Conservation (phyloP, 2,797 vertebrate species). For the Molossus molossus region DNA sequence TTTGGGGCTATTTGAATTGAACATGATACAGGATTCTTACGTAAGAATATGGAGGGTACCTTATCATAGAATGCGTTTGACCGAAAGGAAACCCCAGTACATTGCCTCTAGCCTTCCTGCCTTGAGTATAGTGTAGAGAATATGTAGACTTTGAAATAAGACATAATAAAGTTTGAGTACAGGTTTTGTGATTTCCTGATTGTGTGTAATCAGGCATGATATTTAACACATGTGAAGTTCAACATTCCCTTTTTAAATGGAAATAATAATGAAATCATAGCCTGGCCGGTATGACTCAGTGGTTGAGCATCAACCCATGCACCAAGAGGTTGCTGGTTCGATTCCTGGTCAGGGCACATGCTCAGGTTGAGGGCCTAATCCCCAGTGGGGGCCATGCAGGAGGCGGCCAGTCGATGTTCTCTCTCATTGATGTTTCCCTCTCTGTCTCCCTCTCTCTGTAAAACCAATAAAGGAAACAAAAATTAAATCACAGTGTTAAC, state of each 20-base stretch:
- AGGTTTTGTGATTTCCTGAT: not conserved
- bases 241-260: slow-evolving; percentile 50
- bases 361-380: too few relatives aligned
- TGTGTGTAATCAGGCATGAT: not conserved
- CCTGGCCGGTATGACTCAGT: too few relatives aligned
- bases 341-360: too few relatives aligned
- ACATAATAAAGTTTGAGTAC: not conserved
- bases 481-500: not conserved
- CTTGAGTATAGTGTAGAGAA: not conserved
- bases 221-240: slow-evolving; percentile 20
- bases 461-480: not conserved
- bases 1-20: not conserved
- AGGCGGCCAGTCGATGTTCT: too few relatives aligned
- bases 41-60: not conserved
- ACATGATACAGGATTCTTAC: not conserved
- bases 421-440: too few relatives aligned
- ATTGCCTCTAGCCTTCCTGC: not conserved
- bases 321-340: too few relatives aligned
- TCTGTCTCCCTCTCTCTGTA: too few relatives aligned
- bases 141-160: not conserved
- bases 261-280: slow-evolving; percentile 43
- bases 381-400: too few relatives aligned
- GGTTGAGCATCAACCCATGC: too few relatives aligned
- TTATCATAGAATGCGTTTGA: not conserved
- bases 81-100: not conserved